Percentiles rank a stretch among this genome's conserved stretches.
Evolutionary conservation across 1,140 invertebrate genomes (phyloP).

Genomic region (Aporrectodea caliginosa): DNA sequence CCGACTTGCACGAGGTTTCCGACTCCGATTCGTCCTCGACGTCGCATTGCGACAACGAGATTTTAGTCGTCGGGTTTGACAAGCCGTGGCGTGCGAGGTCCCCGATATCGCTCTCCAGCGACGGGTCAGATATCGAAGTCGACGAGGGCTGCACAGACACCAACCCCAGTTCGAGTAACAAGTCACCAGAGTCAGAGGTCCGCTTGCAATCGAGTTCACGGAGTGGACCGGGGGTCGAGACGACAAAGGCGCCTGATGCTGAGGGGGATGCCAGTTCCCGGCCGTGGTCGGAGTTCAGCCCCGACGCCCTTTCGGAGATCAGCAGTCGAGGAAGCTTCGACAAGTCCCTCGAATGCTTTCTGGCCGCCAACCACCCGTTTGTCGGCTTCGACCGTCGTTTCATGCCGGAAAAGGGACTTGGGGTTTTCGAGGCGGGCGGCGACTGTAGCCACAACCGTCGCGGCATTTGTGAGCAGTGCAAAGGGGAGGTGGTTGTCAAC

Average conservation of each 20-base stretch:
- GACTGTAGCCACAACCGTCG: not conserved
- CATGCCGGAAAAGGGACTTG: no score
- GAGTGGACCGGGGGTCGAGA: no score
- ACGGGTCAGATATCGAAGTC: not conserved
- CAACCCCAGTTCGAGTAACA: not conserved
- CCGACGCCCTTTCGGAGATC: not conserved
- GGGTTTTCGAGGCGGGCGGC: not conserved
- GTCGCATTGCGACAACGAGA: not conserved
- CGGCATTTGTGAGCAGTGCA: not conserved
- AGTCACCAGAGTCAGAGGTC: not conserved
- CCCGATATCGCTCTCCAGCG: not conserved
- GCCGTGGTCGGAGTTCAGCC: not conserved
- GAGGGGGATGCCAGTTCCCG: not conserved
- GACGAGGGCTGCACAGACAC: not conserved
- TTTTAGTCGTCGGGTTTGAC: not conserved
- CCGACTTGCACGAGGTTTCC: not conserved
- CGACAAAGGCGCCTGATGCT: not conserved
- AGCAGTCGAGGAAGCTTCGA: not conserved
- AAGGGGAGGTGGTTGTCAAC: not conserved
- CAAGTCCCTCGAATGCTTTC: not conserved
- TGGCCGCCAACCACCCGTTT: not conserved
- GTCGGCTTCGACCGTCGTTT: no score
- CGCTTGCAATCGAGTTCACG: not conserved
- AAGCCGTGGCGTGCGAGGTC: not conserved
- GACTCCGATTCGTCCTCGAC: not conserved